Base-by-base conservation (phyloP, 2,888 invertebrate species). In the Agrotis exclamationis region DNA sequence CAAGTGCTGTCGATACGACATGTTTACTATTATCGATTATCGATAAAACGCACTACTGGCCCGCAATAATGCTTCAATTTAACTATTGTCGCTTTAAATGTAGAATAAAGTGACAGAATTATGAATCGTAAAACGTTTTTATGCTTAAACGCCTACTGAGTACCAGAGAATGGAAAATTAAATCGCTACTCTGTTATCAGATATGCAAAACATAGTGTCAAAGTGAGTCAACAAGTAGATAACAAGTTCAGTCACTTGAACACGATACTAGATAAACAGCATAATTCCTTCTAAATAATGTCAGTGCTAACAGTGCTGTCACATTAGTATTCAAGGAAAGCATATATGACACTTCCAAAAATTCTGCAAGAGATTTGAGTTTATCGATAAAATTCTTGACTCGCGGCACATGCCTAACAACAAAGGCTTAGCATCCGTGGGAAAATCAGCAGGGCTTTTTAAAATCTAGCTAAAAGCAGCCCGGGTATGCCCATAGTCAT, bases 371-470 rank as follows among this genome's bases (percentile, higher is more conserved):
- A 72, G 60, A 76, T 80, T 81, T 1, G 59, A 77, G 74, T 80
- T 66, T 87, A 92, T 93, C 92, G 93, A 93, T 90, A 88, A 87
- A 86, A 85, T 87, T 79, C 75, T 79, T 79, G 70, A 74, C 80
- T 76, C 80, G 78, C 76, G 76, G 80, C 74, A 67, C 94, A 87
- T 86, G 89, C 86, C 93, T 94, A 92, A 79, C 63, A 88, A 91
- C 91, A 93, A 93, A 89, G 89, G 83, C 84, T 87, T 85, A 81
- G 88, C 83, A 90, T 88, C 91, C 94, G 95, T 95, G 95, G 93
- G 95, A 95, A 95, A 93, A 93, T 93, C 90, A 84, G 85, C 76
- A 74, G 78, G 77, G 89, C 90, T 93, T 95, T 94, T 95, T 93
- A 94, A 93, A 93, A 93, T 89, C 88, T 85, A 88, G 76, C 88